Evolutionary conservation across 2,797 vertebrate species (phyloP).

Genomic region (Microctenopoma lineatum): DNA sequence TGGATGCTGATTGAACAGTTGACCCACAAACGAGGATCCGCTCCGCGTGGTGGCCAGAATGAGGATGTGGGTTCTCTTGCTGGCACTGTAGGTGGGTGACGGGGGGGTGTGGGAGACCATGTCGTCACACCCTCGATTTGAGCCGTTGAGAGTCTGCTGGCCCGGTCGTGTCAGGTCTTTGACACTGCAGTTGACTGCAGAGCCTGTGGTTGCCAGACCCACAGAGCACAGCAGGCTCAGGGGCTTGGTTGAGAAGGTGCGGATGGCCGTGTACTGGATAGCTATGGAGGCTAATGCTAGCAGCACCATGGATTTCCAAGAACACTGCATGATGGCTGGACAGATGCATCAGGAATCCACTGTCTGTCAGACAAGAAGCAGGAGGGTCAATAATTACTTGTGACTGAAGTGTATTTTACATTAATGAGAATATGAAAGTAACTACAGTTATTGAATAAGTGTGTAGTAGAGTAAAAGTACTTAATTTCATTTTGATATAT

Average conservation of each 20-base stretch:
- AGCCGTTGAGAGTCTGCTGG: constrained; percentile 67
- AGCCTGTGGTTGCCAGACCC: constrained; percentile 26
- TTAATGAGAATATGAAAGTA: background rate
- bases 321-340: constrained; percentile 96
- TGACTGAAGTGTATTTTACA: too few species aligned
- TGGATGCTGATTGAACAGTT: constrained; percentile 94
- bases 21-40: constrained; percentile 92
- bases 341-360: constrained; percentile 85
- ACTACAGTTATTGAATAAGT: too few species aligned
- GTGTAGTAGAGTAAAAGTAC: too few species aligned
- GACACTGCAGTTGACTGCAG: constrained; percentile 54
- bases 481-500: too few species aligned
- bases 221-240: constrained; percentile 66
- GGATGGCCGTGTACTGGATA: constrained; percentile 95
- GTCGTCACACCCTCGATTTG: constrained; percentile 86
- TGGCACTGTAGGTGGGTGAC: constrained; percentile 79
- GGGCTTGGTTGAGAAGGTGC: constrained; percentile 91
- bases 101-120: constrained; percentile 10
- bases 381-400: background rate
- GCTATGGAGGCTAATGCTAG: constrained; percentile 93
- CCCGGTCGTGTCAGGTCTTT: constrained; percentile 50
- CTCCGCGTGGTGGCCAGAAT: constrained; percentile 93
- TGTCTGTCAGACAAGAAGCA: constrained; percentile 49
- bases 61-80: constrained; percentile 89
- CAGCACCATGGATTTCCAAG: constrained; percentile 96